Evolutionary conservation across 2,797 vertebrate genomes (phyloP).

Genomic region (Limosa lapponica): DNA sequence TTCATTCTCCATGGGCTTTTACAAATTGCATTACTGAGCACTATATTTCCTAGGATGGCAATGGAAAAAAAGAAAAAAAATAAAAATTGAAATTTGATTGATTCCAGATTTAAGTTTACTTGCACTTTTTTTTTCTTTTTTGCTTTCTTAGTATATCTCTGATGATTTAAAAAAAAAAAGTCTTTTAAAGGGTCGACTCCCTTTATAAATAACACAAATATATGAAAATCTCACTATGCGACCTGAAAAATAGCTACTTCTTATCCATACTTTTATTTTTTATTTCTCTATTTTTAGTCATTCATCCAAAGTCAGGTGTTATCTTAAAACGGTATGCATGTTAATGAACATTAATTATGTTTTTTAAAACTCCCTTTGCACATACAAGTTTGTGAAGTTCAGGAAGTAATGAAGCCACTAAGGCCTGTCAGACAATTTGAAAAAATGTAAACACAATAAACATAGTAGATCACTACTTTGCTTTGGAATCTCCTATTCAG

Average conservation of each 20-base stretch:
- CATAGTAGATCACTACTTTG: neutral
- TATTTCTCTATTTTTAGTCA: neutral
- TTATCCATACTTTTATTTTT: neutral
- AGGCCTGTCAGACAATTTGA: neutral
- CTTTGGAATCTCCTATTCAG: neutral
- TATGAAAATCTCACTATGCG: neutral
- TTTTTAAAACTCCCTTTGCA: neutral
- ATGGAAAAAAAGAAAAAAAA: neutral
- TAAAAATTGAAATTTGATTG: neutral
- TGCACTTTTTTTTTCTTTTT: neutral
- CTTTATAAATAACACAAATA: neutral
- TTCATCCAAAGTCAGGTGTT: neutral
- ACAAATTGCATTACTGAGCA: neutral
- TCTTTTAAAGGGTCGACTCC: neutral
- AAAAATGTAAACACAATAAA: neutral
- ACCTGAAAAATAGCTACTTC: neutral
- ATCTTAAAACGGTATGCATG: neutral
- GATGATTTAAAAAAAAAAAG: neutral
- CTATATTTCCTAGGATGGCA: neutral
- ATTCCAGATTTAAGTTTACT: neutral
- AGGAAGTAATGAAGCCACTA: neutral
- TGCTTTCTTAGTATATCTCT: neutral
- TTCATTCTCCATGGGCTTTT: neutral
- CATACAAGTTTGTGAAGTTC: neutral
- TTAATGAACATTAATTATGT: neutral